Conservation (phyloP, 1,140 invertebrate species). For the Lerema accius region DNA sequence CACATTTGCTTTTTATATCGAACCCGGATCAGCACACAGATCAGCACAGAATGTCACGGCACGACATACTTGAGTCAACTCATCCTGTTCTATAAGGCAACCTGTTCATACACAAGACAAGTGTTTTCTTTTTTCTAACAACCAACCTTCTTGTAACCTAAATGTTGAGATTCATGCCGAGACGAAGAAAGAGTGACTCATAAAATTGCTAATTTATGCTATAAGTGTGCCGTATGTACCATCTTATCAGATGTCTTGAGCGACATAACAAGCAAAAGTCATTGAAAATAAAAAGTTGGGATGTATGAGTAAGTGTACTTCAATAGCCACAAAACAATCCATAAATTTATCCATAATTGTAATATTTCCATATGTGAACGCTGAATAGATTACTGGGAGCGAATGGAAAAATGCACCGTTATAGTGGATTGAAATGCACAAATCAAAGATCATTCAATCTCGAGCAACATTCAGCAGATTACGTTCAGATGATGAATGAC, state of each 20-base stretch:
- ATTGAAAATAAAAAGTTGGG: conserved; percentile 25
- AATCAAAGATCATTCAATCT: conserved; percentile 40
- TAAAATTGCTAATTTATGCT: conserved; percentile 14
- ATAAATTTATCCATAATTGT: conserved; percentile 13
- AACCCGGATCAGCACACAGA: conserved; percentile 32
- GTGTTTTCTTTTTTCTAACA: conserved; percentile 13
- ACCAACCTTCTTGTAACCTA: conserved; percentile 21
- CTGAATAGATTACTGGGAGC: conserved; percentile 33
- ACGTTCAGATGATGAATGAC: conserved; percentile 41
- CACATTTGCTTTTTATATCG: conserved; percentile 13
- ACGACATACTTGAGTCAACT: conserved; percentile 25
- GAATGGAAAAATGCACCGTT: conserved; percentile 21
- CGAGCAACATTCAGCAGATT: conserved; percentile 35
- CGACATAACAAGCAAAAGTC: conserved; percentile 23
- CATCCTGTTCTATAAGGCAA: conserved; percentile 36
- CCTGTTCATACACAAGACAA: conserved; percentile 24
- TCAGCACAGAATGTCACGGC: conserved; percentile 33
- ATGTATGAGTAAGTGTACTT: no score
- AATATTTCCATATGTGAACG: conserved; percentile 15
- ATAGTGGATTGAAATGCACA: conserved; percentile 39
- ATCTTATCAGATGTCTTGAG: conserved; percentile 36
- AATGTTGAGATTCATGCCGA: conserved; percentile 9
- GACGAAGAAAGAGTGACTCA: conserved; percentile 16
- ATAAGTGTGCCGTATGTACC: conserved; percentile 23
- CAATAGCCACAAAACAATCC: no score